Evolutionary conservation across 2,888 invertebrate genomes (phyloP).

Genomic region (Mallateleia sp.): DNA sequence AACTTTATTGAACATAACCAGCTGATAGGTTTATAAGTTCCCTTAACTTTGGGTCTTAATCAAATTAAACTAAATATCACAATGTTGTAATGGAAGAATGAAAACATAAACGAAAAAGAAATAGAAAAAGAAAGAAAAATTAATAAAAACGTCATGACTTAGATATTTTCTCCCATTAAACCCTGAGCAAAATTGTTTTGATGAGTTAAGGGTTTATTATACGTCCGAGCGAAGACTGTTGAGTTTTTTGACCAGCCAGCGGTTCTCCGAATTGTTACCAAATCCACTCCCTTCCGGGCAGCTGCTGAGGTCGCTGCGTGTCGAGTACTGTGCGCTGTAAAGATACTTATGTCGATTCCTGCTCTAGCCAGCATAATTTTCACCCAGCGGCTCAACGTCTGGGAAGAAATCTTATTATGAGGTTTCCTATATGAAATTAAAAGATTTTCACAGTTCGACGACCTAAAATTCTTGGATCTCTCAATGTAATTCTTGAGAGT

Average conservation of each 20-base stretch:
- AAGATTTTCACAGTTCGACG: neutral
- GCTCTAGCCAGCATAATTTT: neutral
- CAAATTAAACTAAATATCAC: too few species aligned
- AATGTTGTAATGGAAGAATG: too few species aligned
- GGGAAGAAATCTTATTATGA: neutral
- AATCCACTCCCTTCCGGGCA: neutral
- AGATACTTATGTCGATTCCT: slow-evolving; percentile 11
- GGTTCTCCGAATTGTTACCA: neutral
- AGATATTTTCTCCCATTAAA: too few species aligned
- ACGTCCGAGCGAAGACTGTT: neutral
- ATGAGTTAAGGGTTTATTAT: neutral
- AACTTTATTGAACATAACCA: too few species aligned
- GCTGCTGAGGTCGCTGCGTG: neutral
- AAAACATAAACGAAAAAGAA: too few species aligned
- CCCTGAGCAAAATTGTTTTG: neutral
- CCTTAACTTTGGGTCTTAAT: too few species aligned
- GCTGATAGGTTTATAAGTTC: too few species aligned
- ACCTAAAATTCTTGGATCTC: neutral
- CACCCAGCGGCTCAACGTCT: slow-evolving; percentile 15
- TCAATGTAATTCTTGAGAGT: neutral
- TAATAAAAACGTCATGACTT: too few species aligned
- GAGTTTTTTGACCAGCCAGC: neutral
- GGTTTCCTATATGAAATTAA: slow-evolving; percentile 1
- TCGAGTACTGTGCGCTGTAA: neutral
- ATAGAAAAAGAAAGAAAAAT: too few species aligned